Base-by-base conservation (phyloP, 30 jellyfish, hydroid and myxozoan species). In the Aurelia aurita region DNA sequence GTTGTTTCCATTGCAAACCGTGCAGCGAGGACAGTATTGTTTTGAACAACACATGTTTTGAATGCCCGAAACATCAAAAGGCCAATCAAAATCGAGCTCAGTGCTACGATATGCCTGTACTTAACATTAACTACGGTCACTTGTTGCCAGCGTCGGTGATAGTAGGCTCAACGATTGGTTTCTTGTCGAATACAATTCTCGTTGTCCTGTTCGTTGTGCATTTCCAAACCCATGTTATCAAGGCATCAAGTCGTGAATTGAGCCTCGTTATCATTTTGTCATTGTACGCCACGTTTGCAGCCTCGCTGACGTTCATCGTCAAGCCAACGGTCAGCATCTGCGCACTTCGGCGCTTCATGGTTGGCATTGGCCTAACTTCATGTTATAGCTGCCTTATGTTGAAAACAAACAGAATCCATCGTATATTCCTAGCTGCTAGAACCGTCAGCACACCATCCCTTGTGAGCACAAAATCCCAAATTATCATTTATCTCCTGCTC, bases 341-440 rank as follows among this genome's bases (percentile, higher is more conserved):
- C 63, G 80, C 71, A 3, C 66, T 65, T 16, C 96, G 77, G 28
- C 74, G 83, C 28, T 7, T 90, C 12, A 76, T 90, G 35, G 88
- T 79, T 51, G 97, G 97, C 20, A 34, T 90, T 25, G 68, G 97
- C 64, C 89, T 83, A 23, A 79, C 97, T 25, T 47, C 79, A 16
- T 84, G 96, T 62, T 90, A 79, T 74, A 79, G 97, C 20, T 90
- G 96, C 13, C 74, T 90, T 15, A 71, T 90, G 59, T 59, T 90
- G 72, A 83, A 82, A 61, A 76, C 90, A 12, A 90, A 85, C 43
- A 86, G 97, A 7, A 85, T 90, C 19, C 85, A 73, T 60, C 87
- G 96, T 34, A 84, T 75, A 18, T 90, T 83, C 77, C 74, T 26
- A 9, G 88, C 95, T 47, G 95, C 97, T 9, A 84, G 61, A 53